Percentiles rank a stretch among this genome's conserved stretches.
Evolutionary conservation across 2,797 vertebrate genomes (phyloP).

Genomic region (Astyanax mexicanus): DNA sequence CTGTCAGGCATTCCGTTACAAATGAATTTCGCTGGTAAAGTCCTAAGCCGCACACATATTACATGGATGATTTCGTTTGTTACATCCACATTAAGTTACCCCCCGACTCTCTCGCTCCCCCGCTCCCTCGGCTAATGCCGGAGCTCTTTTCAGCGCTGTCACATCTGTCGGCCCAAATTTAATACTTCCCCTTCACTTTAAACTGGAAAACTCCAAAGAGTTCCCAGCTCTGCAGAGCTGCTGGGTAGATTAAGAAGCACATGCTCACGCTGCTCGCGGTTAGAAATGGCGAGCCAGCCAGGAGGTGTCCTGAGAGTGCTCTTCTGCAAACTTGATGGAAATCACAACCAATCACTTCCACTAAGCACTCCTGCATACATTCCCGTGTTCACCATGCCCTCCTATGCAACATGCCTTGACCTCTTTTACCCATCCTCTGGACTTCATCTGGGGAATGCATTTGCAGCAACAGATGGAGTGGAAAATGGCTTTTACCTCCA

Average conservation of each 20-base stretch:
- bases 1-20: constrained; percentile 28
- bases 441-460: constrained; percentile 66
- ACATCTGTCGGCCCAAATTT: constrained; percentile 54
- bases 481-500: constrained; percentile 69
- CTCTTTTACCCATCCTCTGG: constrained; percentile 52
- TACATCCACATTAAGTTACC: constrained; percentile 48
- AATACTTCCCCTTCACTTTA: constrained; percentile 46
- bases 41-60: constrained; percentile 44
- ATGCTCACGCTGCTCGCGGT: constrained; percentile 30
- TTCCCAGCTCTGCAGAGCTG: constrained; percentile 49
- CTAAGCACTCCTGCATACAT: constrained; percentile 63
- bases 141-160: constrained; percentile 36
- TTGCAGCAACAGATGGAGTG: constrained; percentile 68
- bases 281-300: constrained; percentile 7
- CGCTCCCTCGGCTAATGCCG: constrained; percentile 38
- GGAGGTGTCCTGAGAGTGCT: constrained; percentile 48
- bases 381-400: constrained; percentile 45
- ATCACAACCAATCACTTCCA: constrained; percentile 37
- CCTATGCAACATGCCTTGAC: constrained; percentile 33
- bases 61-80: constrained; percentile 49
- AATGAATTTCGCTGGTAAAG: constrained; percentile 35
- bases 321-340: constrained; percentile 63
- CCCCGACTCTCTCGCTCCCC: constrained; percentile 31
- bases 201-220: constrained; percentile 57
- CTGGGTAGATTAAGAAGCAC: constrained; percentile 55